Conservation (phyloP, 1,140 invertebrate genomes). For the Brachionus asplanchnoidis region DNA sequence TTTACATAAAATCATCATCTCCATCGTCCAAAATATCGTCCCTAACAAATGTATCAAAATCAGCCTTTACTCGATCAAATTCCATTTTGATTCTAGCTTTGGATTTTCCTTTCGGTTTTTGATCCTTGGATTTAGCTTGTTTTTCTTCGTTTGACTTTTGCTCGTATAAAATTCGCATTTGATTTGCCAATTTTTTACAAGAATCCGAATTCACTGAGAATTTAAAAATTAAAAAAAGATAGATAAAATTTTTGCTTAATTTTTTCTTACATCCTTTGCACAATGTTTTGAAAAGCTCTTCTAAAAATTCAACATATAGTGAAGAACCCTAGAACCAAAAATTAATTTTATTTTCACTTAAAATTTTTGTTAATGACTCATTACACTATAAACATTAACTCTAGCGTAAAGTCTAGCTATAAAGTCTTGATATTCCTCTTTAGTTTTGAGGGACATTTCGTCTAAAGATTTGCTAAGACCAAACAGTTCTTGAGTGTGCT, state of each 20-base stretch:
- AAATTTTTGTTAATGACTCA: background rate
- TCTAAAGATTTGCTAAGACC: conserved; percentile 39
- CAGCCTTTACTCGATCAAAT: conserved; percentile 5
- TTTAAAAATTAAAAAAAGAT: background rate
- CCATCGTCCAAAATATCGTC: conserved; percentile 9
- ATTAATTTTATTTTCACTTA: background rate
- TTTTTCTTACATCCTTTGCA: conserved; percentile 11
- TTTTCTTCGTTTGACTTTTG: conserved; percentile 22
- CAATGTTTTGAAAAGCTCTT: conserved; percentile 26
- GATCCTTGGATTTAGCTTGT: background rate
- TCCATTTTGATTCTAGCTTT: conserved; percentile 32
- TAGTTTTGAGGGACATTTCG: conserved; percentile 31
- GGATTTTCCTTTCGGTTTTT: conserved; percentile 18
- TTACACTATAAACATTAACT: conserved; percentile 37
- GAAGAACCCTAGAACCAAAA: background rate
- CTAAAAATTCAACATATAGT: conserved; percentile 18
- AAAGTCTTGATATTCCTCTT: conserved; percentile 39
- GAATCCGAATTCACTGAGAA: background rate
- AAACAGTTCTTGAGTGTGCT: conserved; percentile 19
- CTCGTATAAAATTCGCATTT: background rate
- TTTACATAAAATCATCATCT: conserved; percentile 41
- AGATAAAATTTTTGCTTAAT: background rate
- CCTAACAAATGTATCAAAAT: conserved; percentile 20
- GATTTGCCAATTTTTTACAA: conserved; percentile 14
- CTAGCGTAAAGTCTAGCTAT: conserved; percentile 16